Conservation (phyloP, 2,113 vertebrate genomes). For the Trogon surrucura region DNA sequence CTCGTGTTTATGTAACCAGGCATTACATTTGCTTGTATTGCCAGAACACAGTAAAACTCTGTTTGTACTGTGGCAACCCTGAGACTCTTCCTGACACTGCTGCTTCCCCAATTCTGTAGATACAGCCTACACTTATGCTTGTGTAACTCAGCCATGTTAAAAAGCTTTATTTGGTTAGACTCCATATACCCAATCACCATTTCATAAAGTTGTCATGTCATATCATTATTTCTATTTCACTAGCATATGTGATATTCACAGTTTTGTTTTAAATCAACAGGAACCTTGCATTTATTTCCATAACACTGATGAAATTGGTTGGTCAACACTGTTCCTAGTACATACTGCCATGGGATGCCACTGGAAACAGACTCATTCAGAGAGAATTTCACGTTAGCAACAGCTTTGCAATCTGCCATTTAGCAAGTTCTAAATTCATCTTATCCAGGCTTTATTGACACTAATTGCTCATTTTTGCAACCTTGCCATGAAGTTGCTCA, state of each 20-base stretch:
- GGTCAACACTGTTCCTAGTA: not conserved
- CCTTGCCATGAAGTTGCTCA: constrained; percentile 33
- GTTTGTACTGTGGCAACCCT: not conserved
- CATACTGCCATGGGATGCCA: not conserved
- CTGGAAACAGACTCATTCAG: constrained; percentile 1
- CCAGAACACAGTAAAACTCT: not conserved
- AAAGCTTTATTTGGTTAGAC: not conserved
- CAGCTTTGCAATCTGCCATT: constrained; percentile 55
- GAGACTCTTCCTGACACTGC: not conserved
- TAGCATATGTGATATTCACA: not conserved
- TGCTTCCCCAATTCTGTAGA: not conserved
- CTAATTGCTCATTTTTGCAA: constrained; percentile 55
- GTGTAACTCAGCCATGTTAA: not conserved
- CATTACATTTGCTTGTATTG: not conserved
- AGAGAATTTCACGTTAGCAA: constrained; percentile 15
- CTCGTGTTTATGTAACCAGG: not conserved
- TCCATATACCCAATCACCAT: not conserved
- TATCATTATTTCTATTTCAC: not conserved
- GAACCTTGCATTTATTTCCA: not conserved
- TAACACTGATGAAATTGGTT: not conserved
- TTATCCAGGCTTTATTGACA: constrained; percentile 52
- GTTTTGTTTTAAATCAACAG: not conserved
- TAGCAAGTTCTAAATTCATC: constrained; percentile 42
- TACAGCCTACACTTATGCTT: not conserved
- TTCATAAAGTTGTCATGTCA: not conserved